phyloP scores from a whole-genome alignment of 1,140 invertebrate genomes.

The Pinna nobilis region DNA sequence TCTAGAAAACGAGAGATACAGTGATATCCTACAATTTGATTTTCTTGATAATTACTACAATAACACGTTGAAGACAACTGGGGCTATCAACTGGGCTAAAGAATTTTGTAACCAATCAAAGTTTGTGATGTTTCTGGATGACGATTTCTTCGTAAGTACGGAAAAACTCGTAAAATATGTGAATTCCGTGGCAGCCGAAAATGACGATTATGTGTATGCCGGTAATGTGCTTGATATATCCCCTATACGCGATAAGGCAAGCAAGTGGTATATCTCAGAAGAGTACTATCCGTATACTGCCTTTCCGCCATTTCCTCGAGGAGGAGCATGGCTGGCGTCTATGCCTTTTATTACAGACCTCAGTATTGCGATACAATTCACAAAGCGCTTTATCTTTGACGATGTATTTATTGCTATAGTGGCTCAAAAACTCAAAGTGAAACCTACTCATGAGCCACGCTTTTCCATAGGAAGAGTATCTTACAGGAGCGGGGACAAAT shows the following conservation, averaged over 20 bases:
- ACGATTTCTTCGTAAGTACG: slow-evolving; percentile 7
- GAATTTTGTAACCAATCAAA: background rate
- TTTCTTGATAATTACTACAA: slow-evolving; percentile 17
- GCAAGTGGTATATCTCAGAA: slow-evolving; percentile 14
- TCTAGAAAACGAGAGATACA: background rate
- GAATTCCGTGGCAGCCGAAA: background rate
- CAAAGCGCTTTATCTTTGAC: slow-evolving; percentile 13
- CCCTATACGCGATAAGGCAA: background rate
- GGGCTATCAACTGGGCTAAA: slow-evolving; percentile 1
- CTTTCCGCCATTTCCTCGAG: slow-evolving; percentile 4
- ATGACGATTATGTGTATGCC: background rate
- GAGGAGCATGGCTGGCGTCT: background rate
- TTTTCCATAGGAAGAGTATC: slow-evolving; percentile 1
- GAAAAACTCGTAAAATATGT: background rate
- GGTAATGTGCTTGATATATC: background rate
- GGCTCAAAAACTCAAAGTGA: slow-evolving; percentile 1
- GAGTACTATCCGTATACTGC: background rate
- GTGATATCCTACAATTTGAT: slow-evolving; percentile 10
- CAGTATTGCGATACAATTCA: slow-evolving; percentile 1
- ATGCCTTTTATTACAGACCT: background rate
- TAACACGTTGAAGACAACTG: slow-evolving; percentile 22
- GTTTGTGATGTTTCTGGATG: slow-evolving; percentile 17
- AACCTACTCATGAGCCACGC: background rate
- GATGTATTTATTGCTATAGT: slow-evolving; percentile 19
- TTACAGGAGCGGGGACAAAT: background rate